These are phyloP conservation scores for Cottoperca gobio DNA, from an alignment of 2,797 vertebrate species.

Conservation along the genomic window DNA sequence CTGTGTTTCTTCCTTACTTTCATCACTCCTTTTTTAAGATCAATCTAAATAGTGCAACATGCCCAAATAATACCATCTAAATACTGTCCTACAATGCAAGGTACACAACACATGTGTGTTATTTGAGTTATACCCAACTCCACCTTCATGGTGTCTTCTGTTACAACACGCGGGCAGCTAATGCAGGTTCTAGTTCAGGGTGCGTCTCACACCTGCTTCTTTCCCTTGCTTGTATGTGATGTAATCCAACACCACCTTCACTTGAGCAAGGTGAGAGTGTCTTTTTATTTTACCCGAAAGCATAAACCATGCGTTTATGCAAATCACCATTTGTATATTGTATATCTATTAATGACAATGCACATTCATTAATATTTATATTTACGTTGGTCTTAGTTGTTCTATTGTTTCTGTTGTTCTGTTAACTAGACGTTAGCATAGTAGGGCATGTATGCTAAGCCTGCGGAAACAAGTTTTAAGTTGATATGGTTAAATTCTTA, in stretches of 20 bases:
- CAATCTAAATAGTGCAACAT: neutral
- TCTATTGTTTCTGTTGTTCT: neutral
- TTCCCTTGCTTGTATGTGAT: neutral
- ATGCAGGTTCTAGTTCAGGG: conserved; percentile 31
- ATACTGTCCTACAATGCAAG: neutral
- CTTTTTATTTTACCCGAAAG: neutral
- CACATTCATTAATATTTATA: neutral
- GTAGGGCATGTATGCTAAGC: neutral
- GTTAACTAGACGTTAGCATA: neutral
- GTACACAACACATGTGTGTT: neutral
- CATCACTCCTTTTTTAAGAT: neutral
- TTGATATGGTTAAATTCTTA: neutral
- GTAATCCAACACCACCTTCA: neutral
- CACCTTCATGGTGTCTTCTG: neutral
- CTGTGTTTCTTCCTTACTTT: neutral
- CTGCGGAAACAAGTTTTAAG: neutral
- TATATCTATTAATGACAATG: neutral
- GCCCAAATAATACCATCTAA: neutral
- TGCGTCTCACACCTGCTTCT: conserved; percentile 11
- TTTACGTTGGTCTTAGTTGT: neutral
- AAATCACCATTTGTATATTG: neutral
- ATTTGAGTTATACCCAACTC: neutral
- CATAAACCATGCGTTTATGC: neutral
- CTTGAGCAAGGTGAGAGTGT: neutral
- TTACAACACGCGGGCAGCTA: conserved; percentile 22